These are phyloP conservation scores for Marasmarcha lunaedactyla DNA, from an alignment of 2,888 invertebrate genomes.

Conservation along the genomic window DNA sequence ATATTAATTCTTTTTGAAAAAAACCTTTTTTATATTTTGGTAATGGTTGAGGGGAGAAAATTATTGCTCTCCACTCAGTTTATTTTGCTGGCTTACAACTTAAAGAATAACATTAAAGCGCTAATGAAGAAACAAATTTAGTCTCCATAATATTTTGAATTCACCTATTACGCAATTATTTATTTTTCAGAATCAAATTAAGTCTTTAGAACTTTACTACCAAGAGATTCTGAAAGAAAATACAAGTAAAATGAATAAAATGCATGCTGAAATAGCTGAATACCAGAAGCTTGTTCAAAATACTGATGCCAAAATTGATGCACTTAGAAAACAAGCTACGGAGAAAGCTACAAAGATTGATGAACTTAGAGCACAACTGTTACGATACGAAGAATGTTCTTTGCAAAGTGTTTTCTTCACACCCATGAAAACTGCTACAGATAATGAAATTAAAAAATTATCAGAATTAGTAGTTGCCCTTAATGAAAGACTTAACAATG, in stretches of 20 bases:
- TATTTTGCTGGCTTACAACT: too few species aligned
- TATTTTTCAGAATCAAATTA: slow-evolving; percentile 58
- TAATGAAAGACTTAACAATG: slow-evolving; percentile 69
- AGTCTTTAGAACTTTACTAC: slow-evolving; percentile 47
- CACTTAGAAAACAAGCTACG: slow-evolving; percentile 49
- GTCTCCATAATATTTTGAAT: too few species aligned
- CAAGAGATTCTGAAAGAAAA: slow-evolving; percentile 63
- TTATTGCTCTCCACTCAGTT: too few species aligned
- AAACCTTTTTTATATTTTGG: too few species aligned
- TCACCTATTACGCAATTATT: too few species aligned
- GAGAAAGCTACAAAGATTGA: slow-evolving; percentile 60
- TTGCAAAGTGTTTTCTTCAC: slow-evolving; percentile 60
- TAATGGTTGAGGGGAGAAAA: too few species aligned
- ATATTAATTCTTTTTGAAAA: too few species aligned
- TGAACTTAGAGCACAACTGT: slow-evolving; percentile 49
- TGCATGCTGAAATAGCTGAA: slow-evolving; percentile 46
- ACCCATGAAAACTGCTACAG: slow-evolving; percentile 67
- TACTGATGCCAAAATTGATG: slow-evolving; percentile 61
- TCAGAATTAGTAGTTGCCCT: slow-evolving; percentile 69
- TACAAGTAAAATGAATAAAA: slow-evolving; percentile 56
- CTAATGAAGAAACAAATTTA: too few species aligned
- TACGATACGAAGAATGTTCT: slow-evolving; percentile 57
- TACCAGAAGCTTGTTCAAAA: slow-evolving; percentile 51
- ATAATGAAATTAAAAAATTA: slow-evolving; percentile 72
- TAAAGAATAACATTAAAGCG: too few species aligned